phyloP scores from a whole-genome alignment of 2,113 vertebrate species.

The Trachemys scripta region DNA sequence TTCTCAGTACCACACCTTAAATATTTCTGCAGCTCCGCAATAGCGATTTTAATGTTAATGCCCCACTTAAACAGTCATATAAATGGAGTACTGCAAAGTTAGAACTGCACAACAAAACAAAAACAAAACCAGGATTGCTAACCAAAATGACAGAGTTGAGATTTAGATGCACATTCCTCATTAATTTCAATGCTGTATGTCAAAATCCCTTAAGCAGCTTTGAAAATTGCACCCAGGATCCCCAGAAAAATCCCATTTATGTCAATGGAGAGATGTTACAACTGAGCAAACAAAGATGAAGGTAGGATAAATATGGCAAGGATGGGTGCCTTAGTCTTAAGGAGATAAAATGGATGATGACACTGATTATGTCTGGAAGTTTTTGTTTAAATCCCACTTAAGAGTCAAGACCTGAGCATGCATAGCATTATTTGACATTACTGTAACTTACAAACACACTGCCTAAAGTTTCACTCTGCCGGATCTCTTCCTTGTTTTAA shows the following conservation, averaged over 20 bases:
- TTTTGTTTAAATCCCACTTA: not conserved
- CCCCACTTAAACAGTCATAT: fast-evolving
- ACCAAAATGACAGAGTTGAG: not conserved
- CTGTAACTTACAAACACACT: not conserved
- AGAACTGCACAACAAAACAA: not conserved
- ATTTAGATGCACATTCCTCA: not conserved
- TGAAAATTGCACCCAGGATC: not conserved
- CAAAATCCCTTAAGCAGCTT: not conserved
- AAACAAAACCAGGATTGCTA: not conserved
- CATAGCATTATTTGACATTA: fast-evolving
- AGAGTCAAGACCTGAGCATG: not conserved
- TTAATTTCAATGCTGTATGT: not conserved
- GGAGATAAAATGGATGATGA: not conserved
- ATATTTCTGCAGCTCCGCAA: not conserved
- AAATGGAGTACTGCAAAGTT: not conserved
- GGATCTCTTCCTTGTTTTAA: not conserved
- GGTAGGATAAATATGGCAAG: not conserved
- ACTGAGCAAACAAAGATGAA: not conserved
- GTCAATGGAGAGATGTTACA: not conserved
- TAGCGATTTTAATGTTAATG: not conserved
- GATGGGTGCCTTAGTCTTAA: too few relatives aligned
- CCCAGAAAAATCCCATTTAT: not conserved
- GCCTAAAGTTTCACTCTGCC: not conserved
- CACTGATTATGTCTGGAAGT: not conserved
- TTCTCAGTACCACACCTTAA: fast-evolving